Base-by-base conservation (phyloP, 1,140 invertebrate genomes). In the Wiebesia pumilae region DNA sequence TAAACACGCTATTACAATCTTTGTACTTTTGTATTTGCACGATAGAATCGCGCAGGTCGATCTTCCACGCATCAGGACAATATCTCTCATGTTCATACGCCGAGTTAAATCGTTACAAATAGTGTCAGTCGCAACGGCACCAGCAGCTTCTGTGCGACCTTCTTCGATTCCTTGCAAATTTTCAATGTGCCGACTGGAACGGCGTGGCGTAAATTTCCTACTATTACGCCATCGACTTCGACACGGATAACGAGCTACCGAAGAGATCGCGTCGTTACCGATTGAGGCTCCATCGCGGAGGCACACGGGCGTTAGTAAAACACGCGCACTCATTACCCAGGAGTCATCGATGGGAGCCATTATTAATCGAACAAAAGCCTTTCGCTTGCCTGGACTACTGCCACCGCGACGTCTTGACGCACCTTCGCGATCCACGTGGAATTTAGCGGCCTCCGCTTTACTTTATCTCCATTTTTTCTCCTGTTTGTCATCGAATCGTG, bases 311-410 rank as follows among this genome's bases (percentile, higher is more conserved):
- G 24, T 19, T 54, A 2, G 51, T 16, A 54, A 47, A 58, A 14
- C 24, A 62, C 6, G 21, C 21, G 24, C 58, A 7, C 24, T 24
- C 2, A 27, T 14, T 6, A 62, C 24, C 24, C 6, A 7, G 24
- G 14, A 47, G 43, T 62, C 58, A 24, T n/a, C 19, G 69, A 71
- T 71, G 33, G 38, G 33, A 71, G 38, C 54, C 69, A 38, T 51
- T 69, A 78, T 86, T 82, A 82, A n/a, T 71, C 38, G 73, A 82
- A 86, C 85, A 86, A 86, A 86, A 40, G 80, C 80, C 85, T 86
- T 86, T 82, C 85, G 78, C 85, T 86, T 38, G 84, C 62, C 30
- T n/a, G n/a, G 35, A 35, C 9, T 69, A 69, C n/a, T 9, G 30
- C 2, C n/a, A 30, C 65, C 30, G 0, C 10, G 35, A 71, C 33